Percentiles rank a stretch among this genome's conserved stretches.
Evolutionary conservation across 23 tunicate genomes (phyloP).

Genomic region (Ciona savignyi): DNA sequence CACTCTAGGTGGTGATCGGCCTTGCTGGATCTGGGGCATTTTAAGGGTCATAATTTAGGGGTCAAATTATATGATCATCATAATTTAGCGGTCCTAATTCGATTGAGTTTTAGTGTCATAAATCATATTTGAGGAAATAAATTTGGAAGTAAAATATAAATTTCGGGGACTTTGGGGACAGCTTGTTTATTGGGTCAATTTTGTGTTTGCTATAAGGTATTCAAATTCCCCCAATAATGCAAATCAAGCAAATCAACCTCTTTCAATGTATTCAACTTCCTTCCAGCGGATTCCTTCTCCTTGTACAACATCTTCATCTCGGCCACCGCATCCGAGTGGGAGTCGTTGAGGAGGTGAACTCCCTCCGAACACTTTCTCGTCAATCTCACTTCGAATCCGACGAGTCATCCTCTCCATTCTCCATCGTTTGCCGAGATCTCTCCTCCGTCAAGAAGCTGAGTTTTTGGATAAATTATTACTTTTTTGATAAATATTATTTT

Average conservation of each 20-base stretch:
- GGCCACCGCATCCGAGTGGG: constrained; percentile 53
- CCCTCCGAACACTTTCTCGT: constrained; percentile 43
- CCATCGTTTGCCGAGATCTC: constrained; percentile 31
- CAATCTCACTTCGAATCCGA: constrained; percentile 39
- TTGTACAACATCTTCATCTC: constrained; percentile 37
- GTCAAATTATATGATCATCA: no score
- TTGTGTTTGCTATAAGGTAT: no score
- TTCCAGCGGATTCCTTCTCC: constrained; percentile 29
- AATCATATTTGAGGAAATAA: no score
- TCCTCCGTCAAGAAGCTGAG: constrained; percentile 60
- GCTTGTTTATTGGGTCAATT: no score
- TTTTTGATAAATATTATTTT: no score
- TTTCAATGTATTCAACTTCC: constrained; percentile 36
- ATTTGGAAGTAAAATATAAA: no score
- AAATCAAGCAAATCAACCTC: constrained; percentile 23
- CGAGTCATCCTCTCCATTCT: constrained; percentile 30
- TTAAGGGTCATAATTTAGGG: no score
- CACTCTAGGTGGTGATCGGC: neutral
- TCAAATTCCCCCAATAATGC: neutral
- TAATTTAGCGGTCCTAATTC: no score
- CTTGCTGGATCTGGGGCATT: neutral
- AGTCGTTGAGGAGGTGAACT: constrained; percentile 32
- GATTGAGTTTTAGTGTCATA: no score
- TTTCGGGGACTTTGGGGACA: no score
- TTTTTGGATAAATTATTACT: neutral